phyloP scores from a whole-genome alignment of 1,140 invertebrate species.

The Periplaneta americana region DNA sequence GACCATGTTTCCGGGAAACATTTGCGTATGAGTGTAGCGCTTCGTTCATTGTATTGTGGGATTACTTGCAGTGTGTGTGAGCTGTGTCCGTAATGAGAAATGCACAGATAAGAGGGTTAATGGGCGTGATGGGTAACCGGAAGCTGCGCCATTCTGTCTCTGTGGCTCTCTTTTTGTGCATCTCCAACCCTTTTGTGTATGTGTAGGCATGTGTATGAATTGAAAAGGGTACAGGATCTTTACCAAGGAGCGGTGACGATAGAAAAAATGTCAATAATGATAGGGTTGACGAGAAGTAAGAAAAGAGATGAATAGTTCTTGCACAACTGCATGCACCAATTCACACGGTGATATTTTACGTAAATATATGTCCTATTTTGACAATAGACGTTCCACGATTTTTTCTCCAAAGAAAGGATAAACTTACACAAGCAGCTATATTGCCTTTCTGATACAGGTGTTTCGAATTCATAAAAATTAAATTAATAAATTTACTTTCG shows the following conservation, averaged over 20 bases:
- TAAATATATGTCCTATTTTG: background rate
- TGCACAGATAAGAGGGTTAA: background rate
- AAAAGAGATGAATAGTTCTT: background rate
- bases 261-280: background rate
- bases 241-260: no score
- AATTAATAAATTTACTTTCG: no score
- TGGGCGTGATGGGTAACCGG: background rate
- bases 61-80: background rate
- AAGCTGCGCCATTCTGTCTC: background rate
- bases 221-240: background rate
- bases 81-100: no score
- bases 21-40: no score
- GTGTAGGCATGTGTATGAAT: background rate
- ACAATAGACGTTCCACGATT: no score
- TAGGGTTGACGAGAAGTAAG: background rate
- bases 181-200: background rate
- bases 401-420: no score
- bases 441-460: no score
- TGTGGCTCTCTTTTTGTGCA: background rate
- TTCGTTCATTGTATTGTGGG: background rate
- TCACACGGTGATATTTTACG: background rate
- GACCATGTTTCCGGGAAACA: no score
- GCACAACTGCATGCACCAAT: background rate
- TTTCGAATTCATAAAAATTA: no score
- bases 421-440: no score